These are phyloP conservation scores for Drosophila austrosaltans DNA, from an alignment of 2,888 invertebrate species.

Conservation along the genomic window DNA sequence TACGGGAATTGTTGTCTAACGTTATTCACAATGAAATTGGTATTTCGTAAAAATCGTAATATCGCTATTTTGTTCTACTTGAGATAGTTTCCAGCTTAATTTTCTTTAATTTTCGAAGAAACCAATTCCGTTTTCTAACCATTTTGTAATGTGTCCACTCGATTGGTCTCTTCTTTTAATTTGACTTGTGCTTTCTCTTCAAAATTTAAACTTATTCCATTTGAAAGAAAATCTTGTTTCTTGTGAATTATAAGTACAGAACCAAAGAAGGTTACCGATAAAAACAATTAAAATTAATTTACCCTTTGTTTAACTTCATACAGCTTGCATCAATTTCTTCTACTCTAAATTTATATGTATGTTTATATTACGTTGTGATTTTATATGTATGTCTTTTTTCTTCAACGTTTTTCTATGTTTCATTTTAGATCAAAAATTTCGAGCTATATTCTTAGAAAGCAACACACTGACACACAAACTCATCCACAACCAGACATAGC, in stretches of 20 bases:
- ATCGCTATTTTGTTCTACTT: neutral
- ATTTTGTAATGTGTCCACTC: no score
- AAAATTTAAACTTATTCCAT: no score
- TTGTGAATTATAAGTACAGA: no score
- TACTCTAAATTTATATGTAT: conserved; percentile 19
- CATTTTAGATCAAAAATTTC: conserved; percentile 82
- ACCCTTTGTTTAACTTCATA: no score
- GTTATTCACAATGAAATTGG: neutral
- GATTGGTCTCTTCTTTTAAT: no score
- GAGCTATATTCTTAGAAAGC: conserved; percentile 73
- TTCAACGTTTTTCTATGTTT: conserved; percentile 57
- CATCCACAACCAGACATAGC: conserved; percentile 26
- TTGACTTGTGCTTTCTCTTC: no score
- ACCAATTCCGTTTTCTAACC: no score
- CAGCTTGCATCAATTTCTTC: no score
- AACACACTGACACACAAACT: conserved; percentile 43
- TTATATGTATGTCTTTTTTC: conserved; percentile 29
- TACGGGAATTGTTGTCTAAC: conserved; percentile 28
- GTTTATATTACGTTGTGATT: neutral
- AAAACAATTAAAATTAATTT: no score
- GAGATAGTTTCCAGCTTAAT: neutral
- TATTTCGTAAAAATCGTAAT: neutral
- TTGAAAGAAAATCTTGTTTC: no score
- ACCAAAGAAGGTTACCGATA: no score
- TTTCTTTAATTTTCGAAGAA: no score